These are phyloP conservation scores for Botia kubotai DNA, from an alignment of 2,797 vertebrate species.

Conservation along the genomic window DNA sequence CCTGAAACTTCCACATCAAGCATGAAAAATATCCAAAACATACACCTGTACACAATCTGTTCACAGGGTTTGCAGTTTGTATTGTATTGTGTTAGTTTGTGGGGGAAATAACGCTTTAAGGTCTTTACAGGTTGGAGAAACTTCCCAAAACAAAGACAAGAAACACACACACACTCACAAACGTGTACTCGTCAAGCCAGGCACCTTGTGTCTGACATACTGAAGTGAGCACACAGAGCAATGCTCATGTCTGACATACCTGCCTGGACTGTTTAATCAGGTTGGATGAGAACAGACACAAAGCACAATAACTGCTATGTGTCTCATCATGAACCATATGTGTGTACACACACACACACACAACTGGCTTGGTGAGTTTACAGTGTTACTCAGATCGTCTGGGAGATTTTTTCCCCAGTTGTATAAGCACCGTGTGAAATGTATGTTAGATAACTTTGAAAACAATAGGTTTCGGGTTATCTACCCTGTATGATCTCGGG, in stretches of 20 bases:
- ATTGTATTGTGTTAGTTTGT: neutral
- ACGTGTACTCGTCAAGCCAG: slow-evolving; percentile 23
- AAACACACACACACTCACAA: neutral
- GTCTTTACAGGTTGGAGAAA: slow-evolving; percentile 36
- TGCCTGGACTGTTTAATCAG: slow-evolving; percentile 76
- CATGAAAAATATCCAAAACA: neutral
- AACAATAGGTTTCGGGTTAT: neutral
- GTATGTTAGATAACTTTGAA: slow-evolving; percentile 30
- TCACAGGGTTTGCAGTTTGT: no score
- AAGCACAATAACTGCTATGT: slow-evolving; percentile 81
- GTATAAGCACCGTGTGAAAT: slow-evolving; percentile 47
- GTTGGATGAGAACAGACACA: slow-evolving; percentile 78
- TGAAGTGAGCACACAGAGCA: slow-evolving; percentile 39
- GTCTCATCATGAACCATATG: slow-evolving; percentile 63
- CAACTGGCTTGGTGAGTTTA: slow-evolving; percentile 48
- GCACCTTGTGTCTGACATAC: slow-evolving; percentile 39
- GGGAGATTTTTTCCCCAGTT: slow-evolving; percentile 45
- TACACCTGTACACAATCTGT: neutral
- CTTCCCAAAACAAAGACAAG: slow-evolving; percentile 25
- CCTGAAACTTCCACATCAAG: neutral
- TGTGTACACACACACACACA: slow-evolving; percentile 29
- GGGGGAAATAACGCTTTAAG: neutral
- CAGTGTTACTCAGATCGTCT: slow-evolving; percentile 31
- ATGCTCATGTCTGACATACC: slow-evolving; percentile 68
- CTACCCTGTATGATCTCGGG: neutral